These are phyloP conservation scores for Zaprionus africanus DNA, from an alignment of 1,140 invertebrate genomes.

Conservation along the genomic window DNA sequence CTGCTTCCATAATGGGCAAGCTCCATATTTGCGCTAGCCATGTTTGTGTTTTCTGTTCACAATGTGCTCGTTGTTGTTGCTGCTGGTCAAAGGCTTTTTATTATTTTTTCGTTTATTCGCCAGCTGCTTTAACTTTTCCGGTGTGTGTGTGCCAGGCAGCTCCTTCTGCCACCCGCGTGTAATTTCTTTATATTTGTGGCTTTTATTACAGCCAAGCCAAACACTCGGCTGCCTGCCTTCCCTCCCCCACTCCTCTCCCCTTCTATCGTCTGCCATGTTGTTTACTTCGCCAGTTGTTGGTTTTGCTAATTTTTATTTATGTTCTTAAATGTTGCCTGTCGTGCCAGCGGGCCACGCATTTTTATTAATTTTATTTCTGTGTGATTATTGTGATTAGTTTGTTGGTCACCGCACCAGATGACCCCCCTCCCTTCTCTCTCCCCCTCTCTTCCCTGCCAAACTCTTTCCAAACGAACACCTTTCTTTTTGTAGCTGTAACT, in stretches of 20 bases:
- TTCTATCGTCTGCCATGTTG: slow-evolving; percentile 36
- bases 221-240: not conserved
- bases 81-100: slow-evolving; percentile 75
- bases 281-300: slow-evolving; percentile 67
- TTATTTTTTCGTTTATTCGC: slow-evolving; percentile 82
- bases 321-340: slow-evolving; percentile 79
- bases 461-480: slow-evolving; percentile 34
- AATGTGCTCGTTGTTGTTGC: slow-evolving; percentile 14
- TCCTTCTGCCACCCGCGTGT: slow-evolving; percentile 38
- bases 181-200: slow-evolving; percentile 82
- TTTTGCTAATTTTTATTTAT: slow-evolving; percentile 83
- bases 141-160: slow-evolving; percentile 21
- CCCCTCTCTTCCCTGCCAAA: not conserved
- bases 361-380: slow-evolving; percentile 83
- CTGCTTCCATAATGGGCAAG: slow-evolving; percentile 25
- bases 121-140: slow-evolving; percentile 77
- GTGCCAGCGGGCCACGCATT: slow-evolving; percentile 77
- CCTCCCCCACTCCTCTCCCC: not conserved
- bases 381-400: slow-evolving; percentile 83
- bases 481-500: slow-evolving; percentile 6
- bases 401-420: slow-evolving; percentile 43
- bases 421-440: not conserved
- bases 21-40: slow-evolving; percentile 32
- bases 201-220: slow-evolving; percentile 65
- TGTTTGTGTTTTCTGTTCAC: slow-evolving; percentile 19